These are phyloP conservation scores for Phyto melanocephala DNA, from an alignment of 2,888 invertebrate species.

Conservation along the genomic window DNA sequence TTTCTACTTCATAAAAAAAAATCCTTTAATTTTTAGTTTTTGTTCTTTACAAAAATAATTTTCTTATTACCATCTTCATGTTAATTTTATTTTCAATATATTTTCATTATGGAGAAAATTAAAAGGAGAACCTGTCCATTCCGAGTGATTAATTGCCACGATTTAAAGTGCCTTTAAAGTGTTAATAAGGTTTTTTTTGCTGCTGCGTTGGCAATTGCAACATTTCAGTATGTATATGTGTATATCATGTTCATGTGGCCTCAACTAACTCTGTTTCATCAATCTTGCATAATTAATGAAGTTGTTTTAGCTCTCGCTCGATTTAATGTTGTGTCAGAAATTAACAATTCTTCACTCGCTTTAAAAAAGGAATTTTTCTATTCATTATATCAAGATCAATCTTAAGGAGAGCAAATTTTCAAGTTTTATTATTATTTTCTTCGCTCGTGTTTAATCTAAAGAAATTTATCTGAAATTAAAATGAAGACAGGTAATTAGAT, in stretches of 20 bases:
- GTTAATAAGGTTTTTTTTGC: conserved; percentile 44
- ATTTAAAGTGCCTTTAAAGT: conserved; percentile 39
- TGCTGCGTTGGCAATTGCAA: not conserved
- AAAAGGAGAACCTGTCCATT: conserved; percentile 14
- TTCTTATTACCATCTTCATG: not conserved
- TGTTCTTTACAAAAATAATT: not conserved
- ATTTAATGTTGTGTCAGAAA: conserved; percentile 61
- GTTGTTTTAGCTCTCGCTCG: conserved; percentile 29
- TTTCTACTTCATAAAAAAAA: too few species aligned
- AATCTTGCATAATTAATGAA: conserved; percentile 60
- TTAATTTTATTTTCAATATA: not conserved
- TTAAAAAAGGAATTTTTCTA: conserved; percentile 21
- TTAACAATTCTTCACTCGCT: conserved; percentile 61
- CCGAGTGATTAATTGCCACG: conserved; percentile 47
- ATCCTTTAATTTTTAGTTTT: not conserved
- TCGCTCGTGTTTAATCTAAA: conserved; percentile 35
- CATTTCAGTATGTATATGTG: not conserved
- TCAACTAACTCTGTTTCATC: conserved; percentile 5
- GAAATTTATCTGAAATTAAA: conserved; percentile 61
- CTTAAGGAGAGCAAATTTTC: conserved; percentile 44
- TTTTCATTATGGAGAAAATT: not conserved
- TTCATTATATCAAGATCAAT: conserved; percentile 39
- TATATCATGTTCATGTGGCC: not conserved
- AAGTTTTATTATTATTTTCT: conserved; percentile 4
- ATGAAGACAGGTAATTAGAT: conserved; percentile 50